Evolutionary conservation across 2,113 vertebrate genomes (phyloP).

Genomic region (Antechinus stuartii): DNA sequence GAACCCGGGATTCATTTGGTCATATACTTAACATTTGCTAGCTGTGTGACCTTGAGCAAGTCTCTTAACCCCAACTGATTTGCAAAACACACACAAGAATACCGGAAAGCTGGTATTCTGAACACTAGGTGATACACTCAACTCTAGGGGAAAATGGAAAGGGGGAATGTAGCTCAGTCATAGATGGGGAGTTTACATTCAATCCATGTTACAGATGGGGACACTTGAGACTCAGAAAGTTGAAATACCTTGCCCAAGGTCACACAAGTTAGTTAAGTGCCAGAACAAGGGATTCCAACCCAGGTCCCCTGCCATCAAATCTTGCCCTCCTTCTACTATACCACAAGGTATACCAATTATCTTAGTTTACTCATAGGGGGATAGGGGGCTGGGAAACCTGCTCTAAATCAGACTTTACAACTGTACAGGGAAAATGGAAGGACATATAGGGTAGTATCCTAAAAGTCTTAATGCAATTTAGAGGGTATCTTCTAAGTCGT

Average conservation of each 20-base stretch:
- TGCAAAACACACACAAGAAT: background rate
- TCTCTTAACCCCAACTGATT: too few species aligned
- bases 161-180: background rate
- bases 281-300: background rate
- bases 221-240: background rate
- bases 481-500: background rate
- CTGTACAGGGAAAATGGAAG: background rate
- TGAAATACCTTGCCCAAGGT: background rate
- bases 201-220: background rate
- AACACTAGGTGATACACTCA: background rate
- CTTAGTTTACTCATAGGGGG: background rate
- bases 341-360: background rate
- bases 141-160: background rate
- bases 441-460: background rate
- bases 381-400: background rate
- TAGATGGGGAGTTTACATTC: background rate
- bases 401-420: background rate
- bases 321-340: background rate
- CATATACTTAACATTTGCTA: too few species aligned
- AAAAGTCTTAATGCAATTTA: background rate
- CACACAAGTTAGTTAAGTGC: background rate
- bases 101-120: background rate
- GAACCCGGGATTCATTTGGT: too few species aligned
- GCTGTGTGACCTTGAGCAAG: too few species aligned
- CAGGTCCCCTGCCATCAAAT: background rate